phyloP scores from a whole-genome alignment of 92 coral and sea anemone species.

The Hydrozoanthus gracilis region DNA sequence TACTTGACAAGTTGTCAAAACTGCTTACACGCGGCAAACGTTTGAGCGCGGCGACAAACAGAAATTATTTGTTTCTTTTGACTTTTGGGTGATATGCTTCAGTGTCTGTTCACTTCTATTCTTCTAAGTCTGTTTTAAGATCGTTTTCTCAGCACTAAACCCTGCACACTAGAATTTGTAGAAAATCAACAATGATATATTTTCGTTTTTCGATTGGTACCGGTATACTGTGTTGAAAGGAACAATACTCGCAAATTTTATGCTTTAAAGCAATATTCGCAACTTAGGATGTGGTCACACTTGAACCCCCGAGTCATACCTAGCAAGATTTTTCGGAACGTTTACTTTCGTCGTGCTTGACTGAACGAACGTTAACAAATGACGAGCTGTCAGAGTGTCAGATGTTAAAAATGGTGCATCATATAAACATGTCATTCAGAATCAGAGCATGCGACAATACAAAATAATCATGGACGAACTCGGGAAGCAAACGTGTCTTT shows the following conservation, averaged over 20 bases:
- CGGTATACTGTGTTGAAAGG: too few species aligned
- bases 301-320: not conserved
- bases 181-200: not conserved
- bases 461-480: not conserved
- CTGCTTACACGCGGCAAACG: not conserved
- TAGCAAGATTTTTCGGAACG: not conserved
- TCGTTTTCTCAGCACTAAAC: too few species aligned
- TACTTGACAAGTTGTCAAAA: too few species aligned
- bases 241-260: too few species aligned
- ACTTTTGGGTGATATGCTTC: not conserved
- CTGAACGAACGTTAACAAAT: not conserved
- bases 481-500: not conserved
- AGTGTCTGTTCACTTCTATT: not conserved
- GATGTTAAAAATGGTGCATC: not conserved
- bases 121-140: too few species aligned
- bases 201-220: too few species aligned
- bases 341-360: not conserved
- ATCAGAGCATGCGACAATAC: not conserved
- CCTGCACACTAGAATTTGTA: not conserved
- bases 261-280: not conserved
- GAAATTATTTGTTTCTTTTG: not conserved
- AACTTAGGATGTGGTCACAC: not conserved
- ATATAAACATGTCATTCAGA: constrained; percentile 3
- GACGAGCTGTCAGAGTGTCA: not conserved
- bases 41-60: not conserved